Evolutionary conservation across 2,113 vertebrate species (phyloP).

Genomic region (Chamaetylas fuelleborni): DNA sequence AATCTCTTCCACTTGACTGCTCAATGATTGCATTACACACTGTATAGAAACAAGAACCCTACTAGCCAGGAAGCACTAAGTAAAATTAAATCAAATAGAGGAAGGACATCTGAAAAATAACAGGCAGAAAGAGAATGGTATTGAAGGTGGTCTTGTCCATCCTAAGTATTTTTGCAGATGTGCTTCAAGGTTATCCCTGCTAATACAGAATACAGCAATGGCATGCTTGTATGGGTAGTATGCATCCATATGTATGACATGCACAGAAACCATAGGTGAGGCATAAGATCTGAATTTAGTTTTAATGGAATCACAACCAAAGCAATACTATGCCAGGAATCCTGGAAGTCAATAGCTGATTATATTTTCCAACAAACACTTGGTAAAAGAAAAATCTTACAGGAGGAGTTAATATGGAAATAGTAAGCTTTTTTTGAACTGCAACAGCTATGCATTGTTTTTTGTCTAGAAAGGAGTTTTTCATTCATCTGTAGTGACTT

Average conservation of each 20-base stretch:
- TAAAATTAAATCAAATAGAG: neutral
- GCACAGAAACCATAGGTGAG: neutral
- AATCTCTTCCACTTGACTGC: neutral
- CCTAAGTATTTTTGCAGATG: neutral
- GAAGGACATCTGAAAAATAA: neutral
- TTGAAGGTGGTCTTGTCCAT: neutral
- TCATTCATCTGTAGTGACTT: neutral
- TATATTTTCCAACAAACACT: neutral
- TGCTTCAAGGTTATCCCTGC: neutral
- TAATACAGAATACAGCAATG: neutral
- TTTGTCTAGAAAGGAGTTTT: neutral
- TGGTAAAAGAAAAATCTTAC: neutral
- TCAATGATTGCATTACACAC: neutral
- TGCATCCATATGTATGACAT: neutral
- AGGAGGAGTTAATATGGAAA: neutral
- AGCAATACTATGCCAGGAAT: neutral
- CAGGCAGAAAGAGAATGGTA: neutral
- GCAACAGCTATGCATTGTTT: neutral
- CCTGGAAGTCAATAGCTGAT: neutral
- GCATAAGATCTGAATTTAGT: neutral
- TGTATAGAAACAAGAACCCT: neutral
- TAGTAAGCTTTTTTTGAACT: neutral
- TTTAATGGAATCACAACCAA: neutral
- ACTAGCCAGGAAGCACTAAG: neutral
- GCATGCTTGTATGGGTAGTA: accelerated